phyloP scores from a whole-genome alignment of 2,113 vertebrate species.

The Lontra canadensis region DNA sequence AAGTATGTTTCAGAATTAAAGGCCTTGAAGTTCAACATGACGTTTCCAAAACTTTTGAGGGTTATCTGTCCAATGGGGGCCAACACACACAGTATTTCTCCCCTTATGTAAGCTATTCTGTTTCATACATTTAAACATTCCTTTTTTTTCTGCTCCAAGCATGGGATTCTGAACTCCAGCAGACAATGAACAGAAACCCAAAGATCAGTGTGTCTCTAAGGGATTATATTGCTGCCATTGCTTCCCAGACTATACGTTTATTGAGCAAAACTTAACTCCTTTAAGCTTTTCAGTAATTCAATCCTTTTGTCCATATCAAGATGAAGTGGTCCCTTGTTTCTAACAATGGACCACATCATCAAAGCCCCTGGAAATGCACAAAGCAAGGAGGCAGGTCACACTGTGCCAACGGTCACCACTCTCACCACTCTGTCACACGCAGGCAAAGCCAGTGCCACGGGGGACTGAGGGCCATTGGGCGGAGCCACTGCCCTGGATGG shows the following conservation, averaged over 20 bases:
- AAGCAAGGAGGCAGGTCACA: slow-evolving; percentile 56
- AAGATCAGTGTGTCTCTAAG: slow-evolving; percentile 49
- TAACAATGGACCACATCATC: slow-evolving; percentile 60
- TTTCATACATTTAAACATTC: slow-evolving; percentile 16
- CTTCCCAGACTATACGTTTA: slow-evolving; percentile 53
- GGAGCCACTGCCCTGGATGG: neutral
- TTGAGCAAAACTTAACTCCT: slow-evolving; percentile 73
- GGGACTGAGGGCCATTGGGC: neutral
- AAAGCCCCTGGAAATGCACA: slow-evolving; percentile 56
- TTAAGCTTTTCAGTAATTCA: slow-evolving; percentile 56
- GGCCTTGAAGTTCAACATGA: neutral
- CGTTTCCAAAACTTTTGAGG: neutral
- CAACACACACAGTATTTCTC: neutral
- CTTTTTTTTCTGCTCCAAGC: neutral
- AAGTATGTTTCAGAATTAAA: neutral
- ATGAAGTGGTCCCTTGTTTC: slow-evolving; percentile 73
- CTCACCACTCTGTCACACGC: neutral
- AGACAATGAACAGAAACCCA: slow-evolving; percentile 47
- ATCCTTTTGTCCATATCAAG: slow-evolving; percentile 47
- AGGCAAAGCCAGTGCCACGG: neutral
- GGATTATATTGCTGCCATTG: neutral
- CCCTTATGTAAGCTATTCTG: neutral
- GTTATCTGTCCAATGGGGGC: neutral
- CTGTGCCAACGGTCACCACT: neutral
- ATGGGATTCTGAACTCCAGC: slow-evolving; percentile 38